Evolutionary conservation across 2,113 vertebrate genomes (phyloP), one percentile per base, ranked within the genome.

Genomic region (Etia nguti): DNA sequence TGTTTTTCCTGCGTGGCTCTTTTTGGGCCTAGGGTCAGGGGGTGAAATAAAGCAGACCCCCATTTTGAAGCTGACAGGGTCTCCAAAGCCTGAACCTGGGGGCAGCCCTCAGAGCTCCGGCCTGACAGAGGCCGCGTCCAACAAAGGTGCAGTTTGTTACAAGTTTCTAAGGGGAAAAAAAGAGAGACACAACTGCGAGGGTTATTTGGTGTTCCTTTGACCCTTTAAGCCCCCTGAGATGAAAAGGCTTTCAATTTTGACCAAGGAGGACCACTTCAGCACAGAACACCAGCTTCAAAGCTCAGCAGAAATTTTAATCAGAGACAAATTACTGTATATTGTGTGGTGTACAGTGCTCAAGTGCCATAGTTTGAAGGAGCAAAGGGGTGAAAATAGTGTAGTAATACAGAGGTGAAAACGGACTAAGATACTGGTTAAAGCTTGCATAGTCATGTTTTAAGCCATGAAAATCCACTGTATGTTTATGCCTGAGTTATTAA

Each of bases 121-220:
- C 92, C 92, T 94, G 92, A 94, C 94, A 95, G 93, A 91, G 94
- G 95, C 93, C 88, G 80, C 82, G 57, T 95, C 82, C 90, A 94
- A 96, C 96, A 97, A 97, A 96, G 96, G 94, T 95, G 94, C 88
- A 92, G 95, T 96, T 96, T 97, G 96, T 97, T 96, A 94, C 91
- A 77, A 94, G 93, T 91, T 93, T 93, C 90, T 73, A 84, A 90
- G 70, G 11, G 86, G 1, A 77, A 86, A 91, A 86, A 92, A 86
- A 90, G 83, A 90, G 85, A 93, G 91, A 94, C 89, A 96, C 92
- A 93, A 94, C 94, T 92, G 92, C 90, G 85, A 92, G 92, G 95
- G 95, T 95, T 95, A 95, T 96, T 96, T 93, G 91, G 93, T 94
- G 94, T 93, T 96, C 93, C 90, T 96, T 94, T 96, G 95, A 97